Base-by-base conservation (phyloP, 2,888 invertebrate genomes). In the Erebia epiphron region DNA sequence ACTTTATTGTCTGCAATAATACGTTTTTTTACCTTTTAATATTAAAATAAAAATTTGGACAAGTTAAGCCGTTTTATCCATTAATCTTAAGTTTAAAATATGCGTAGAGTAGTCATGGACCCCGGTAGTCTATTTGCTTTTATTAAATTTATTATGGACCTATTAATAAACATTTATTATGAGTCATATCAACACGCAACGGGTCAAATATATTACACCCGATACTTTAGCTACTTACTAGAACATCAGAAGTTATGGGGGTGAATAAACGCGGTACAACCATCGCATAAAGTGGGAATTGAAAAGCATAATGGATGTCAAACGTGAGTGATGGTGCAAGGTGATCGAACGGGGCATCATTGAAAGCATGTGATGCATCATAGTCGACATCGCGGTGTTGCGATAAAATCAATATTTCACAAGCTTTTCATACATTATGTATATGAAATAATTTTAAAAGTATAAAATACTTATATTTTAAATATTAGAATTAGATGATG, bases 281-380 rank as follows among this genome's bases (percentile, higher is more conserved):
- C 46, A 66, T 56, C 35, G 46, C 18, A 72, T 73, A 70, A 69
- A 73, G 72, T 73, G 73, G 67, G 72, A 75, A 75, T 72, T 74
- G 74, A 72, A 75, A 74, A 75, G 75, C 68, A 74, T 77, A 77
- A 76, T 80, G 79, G 78, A 77, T 76, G 75, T 78, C 76, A 76
- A 76, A 68, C 69, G 73, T 77, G 76, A 77, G 72, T 73, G 78
- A 75, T 75, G 76, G 75, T 49, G 75, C 72, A 69, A 69, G 67
- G 70, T 75, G 76, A 75, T 75, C 75, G 76, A 75, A 70, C 62
- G 73, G 41, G 57, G 65, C 73, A 70, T 74, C 75, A 73, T 66
- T 66, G 69, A 69, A 69, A 69, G 66, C 71, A 63, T 57, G 70
- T 68, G 72, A 78, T 76, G 77, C 77, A 78, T 79, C 79, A 79